These are phyloP conservation scores for Pocillopora damicornis DNA, from an alignment of 64 coral and sea anemone genomes.

Conservation along the genomic window DNA sequence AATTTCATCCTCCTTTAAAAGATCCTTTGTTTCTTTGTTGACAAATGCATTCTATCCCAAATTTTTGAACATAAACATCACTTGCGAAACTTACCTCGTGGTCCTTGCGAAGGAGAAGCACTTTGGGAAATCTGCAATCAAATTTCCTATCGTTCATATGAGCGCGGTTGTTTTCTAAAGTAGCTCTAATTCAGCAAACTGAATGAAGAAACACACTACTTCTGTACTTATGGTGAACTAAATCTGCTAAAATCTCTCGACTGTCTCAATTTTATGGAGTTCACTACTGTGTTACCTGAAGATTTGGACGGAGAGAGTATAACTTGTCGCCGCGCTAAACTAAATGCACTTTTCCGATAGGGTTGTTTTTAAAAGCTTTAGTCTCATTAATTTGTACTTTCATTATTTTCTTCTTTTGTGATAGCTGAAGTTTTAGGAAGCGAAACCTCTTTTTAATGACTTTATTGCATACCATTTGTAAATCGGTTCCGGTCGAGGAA, in stretches of 20 bases:
- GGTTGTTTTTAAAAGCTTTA: conserved; percentile 33
- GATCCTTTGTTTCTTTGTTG: conserved; percentile 10
- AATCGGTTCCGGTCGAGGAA: conserved; percentile 45
- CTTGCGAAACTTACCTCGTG: neutral
- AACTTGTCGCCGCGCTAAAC: neutral
- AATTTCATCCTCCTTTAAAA: neutral
- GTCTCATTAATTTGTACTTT: conserved; percentile 22
- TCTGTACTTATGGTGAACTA: neutral
- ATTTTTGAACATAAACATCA: neutral
- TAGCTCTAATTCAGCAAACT: no score
- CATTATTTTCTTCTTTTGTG: conserved; percentile 20
- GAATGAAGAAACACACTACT: no score
- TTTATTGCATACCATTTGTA: conserved; percentile 36
- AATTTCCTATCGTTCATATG: no score
- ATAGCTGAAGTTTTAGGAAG: conserved; percentile 22
- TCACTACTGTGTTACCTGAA: neutral
- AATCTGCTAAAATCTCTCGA: neutral
- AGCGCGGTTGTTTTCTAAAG: no score
- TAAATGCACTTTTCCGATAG: neutral
- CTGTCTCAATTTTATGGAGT: neutral
- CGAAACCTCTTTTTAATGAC: conserved; percentile 10
- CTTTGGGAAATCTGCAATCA: no score
- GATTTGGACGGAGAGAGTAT: neutral
- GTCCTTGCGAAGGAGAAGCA: no score
- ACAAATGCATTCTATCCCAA: neutral